Conservation (phyloP, 2,797 vertebrate species). For the Microchirus variegatus region DNA sequence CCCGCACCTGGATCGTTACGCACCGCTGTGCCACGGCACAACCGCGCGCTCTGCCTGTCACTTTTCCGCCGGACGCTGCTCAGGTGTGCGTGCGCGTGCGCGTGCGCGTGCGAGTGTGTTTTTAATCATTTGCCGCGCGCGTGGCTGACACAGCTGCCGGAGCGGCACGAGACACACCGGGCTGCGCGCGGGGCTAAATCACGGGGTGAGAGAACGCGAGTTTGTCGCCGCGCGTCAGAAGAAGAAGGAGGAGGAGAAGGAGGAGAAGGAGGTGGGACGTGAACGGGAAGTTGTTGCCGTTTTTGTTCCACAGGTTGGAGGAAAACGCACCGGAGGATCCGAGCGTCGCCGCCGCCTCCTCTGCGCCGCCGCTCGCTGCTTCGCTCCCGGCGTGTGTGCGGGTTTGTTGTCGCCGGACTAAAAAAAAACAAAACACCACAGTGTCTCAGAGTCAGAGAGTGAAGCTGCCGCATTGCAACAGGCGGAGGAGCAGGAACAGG, state of each 20-base stretch:
- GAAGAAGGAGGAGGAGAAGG: not conserved
- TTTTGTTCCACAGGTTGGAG: constrained; percentile 80
- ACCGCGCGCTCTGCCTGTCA: constrained; percentile 38
- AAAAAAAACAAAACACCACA: no score
- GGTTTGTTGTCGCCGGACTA: constrained; percentile 55
- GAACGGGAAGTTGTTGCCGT: constrained; percentile 65
- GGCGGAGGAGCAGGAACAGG: constrained; percentile 82
- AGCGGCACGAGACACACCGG: constrained; percentile 29
- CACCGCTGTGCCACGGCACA: constrained; percentile 21
- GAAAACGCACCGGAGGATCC: constrained; percentile 34
- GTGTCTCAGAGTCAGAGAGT: constrained; percentile 46
- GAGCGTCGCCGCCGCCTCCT: constrained; percentile 8
- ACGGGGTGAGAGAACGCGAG: constrained; percentile 30
- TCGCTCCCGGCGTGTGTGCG: constrained; percentile 36
- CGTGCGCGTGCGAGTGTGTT: no score
- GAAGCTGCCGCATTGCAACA: constrained; percentile 98
- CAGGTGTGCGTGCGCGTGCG: constrained; percentile 37
- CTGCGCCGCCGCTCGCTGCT: constrained; percentile 8
- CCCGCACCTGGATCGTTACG: constrained; percentile 50
- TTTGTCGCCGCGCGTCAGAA: constrained; percentile 17
- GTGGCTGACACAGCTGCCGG: constrained; percentile 48
- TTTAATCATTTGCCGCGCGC: constrained; percentile 32
- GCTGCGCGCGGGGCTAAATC: constrained; percentile 8
- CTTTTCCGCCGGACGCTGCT: constrained; percentile 50
- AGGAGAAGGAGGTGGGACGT: not conserved